phyloP scores from a whole-genome alignment of 2,113 vertebrate genomes.

The Hippoglossus stenolepis region DNA sequence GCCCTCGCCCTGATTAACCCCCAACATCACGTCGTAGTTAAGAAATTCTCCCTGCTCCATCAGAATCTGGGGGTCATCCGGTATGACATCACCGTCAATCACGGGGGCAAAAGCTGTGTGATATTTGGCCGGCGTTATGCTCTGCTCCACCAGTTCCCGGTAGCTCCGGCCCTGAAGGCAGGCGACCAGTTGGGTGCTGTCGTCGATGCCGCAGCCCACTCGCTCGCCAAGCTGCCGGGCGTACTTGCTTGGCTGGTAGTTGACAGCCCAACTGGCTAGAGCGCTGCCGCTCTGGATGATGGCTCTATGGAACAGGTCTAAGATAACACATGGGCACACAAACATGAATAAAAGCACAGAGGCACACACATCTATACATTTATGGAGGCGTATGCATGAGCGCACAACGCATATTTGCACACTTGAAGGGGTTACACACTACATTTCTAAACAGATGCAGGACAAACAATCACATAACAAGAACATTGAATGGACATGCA shows the following conservation, averaged over 20 bases:
- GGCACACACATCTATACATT: conserved; percentile 7
- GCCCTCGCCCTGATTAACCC: conserved; percentile 96
- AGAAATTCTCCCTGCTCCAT: conserved; percentile 99
- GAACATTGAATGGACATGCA: conserved; percentile 19
- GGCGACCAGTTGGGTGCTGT: conserved; percentile 91
- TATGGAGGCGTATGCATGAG: conserved; percentile 23
- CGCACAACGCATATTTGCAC: neutral
- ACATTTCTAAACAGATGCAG: conserved; percentile 44
- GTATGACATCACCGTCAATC: conserved; percentile 97
- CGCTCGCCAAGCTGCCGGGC: conserved; percentile 92
- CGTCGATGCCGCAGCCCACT: conserved; percentile 94
- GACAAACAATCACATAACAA: conserved; percentile 3
- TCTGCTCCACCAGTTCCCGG: conserved; percentile 94
- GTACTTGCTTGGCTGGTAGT: conserved; percentile 98
- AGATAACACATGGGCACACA: conserved; percentile 55
- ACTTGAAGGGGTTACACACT: conserved; percentile 8
- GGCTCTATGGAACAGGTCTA: conserved; percentile 98
- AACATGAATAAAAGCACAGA: conserved; percentile 8
- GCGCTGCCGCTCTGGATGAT: conserved; percentile 99
- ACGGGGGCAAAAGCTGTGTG: conserved; percentile 99
- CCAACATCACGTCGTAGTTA: conserved; percentile 98
- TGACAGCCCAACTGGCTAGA: conserved; percentile 98
- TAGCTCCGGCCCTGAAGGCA: conserved; percentile 92
- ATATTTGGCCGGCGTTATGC: conserved; percentile 92
- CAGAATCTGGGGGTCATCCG: conserved; percentile 97